Evolutionary conservation across 2,113 vertebrate species (phyloP), one percentile per base, ranked within the genome.

Genomic region (Eudorcas thomsonii): DNA sequence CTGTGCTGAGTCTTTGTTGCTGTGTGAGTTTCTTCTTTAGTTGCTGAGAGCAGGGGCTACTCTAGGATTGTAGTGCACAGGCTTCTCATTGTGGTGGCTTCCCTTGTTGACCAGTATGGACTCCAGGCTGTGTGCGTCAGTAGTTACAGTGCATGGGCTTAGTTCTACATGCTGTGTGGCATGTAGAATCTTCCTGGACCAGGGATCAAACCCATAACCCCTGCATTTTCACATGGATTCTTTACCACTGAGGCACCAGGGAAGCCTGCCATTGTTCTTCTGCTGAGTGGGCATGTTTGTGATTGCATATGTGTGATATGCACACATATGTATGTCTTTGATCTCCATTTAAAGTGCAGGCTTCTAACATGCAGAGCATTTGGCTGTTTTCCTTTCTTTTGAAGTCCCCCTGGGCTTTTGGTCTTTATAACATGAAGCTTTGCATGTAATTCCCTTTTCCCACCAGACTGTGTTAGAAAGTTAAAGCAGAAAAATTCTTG

Each of bases 401-500:
- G 25, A 45, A 55, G 39, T 43, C 1, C 2, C 8, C 28, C 36
- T 89, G 28, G 88, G 45, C 21, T 67, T 54, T 55, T 84, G 5
- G 16, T 62, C 88, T 89, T 23, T 33, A 16, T 54, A 60, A 11
- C 14, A 64, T n/a, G 23, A 4, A 28, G 45, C 16, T 94, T 74
- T 1, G 23, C 88, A 26, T 94, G 21, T 82, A 83, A 74, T 45
- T 87, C 19, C 64, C 54, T 90, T 94, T 95, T 33, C 28, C 50
- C 45, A 74, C 4, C 23, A 92, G 55, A 88, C 43, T 57, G 2
- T 93, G 21, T 92, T 94, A 11, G 74, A 64, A 54, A 67, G 7
- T n/a, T 80, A 94, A 59, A 59, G 13, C 52, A 96, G n/a, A 93
- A 94, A 95, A 3, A 5, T 86, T 96, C 9, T 94, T 96, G 21